phyloP scores from a whole-genome alignment of 2,888 invertebrate genomes.

The Pseudeuparius sepicola region DNA sequence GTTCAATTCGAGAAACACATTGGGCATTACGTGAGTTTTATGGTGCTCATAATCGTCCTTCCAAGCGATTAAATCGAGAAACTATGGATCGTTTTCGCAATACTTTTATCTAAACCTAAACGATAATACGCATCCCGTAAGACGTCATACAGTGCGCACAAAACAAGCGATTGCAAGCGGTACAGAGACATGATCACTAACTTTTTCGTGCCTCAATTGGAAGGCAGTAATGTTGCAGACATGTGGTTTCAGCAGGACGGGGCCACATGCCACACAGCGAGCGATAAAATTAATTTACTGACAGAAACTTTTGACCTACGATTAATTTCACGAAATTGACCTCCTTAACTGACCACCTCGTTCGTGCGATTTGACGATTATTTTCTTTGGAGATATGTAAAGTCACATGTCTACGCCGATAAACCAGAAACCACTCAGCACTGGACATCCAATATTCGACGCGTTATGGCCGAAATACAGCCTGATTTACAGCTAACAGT shows the following conservation, averaged over 20 bases:
- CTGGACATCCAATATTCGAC: too few species aligned
- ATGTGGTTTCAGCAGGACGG: slow-evolving; percentile 1
- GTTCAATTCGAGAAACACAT: too few species aligned
- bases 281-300: slow-evolving; percentile 2
- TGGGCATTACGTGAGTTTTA: too few species aligned
- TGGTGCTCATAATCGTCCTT: too few species aligned
- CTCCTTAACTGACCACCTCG: slow-evolving; percentile 1
- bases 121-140: too few species aligned
- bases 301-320: not conserved
- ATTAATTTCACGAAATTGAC: slow-evolving; percentile 2
- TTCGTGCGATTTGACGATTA: not conserved
- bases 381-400: slow-evolving; percentile 1
- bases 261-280: slow-evolving; percentile 1
- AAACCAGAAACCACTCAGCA: slow-evolving; percentile 1
- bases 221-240: slow-evolving; percentile 1
- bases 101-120: too few species aligned
- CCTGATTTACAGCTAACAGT: too few species aligned
- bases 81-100: too few species aligned
- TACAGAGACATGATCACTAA: slow-evolving; percentile 2
- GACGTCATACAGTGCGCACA: not conserved
- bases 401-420: slow-evolving; percentile 3
- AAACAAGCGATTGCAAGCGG: not conserved
- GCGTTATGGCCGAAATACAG: too few species aligned
- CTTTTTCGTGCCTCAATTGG: slow-evolving; percentile 2
- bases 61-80: too few species aligned